phyloP scores from a whole-genome alignment of 2,797 vertebrate species.

The Sebastiscus albofasciatus region DNA sequence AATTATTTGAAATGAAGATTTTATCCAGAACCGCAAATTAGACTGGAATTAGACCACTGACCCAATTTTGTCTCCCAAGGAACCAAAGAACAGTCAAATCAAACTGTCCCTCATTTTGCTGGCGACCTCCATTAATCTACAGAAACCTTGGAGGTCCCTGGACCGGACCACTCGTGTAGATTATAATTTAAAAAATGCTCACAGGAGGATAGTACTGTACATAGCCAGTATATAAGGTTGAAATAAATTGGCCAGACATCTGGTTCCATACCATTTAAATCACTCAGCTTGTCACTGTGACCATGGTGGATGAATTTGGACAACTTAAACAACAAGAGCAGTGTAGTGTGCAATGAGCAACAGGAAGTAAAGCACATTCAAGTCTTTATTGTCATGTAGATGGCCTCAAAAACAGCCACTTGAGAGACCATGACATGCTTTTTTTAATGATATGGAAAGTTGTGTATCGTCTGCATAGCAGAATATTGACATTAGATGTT shows the following conservation, averaged over 20 bases:
- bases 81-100: background rate
- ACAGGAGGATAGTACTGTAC: background rate
- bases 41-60: background rate
- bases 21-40: background rate
- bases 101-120: background rate
- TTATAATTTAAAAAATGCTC: background rate
- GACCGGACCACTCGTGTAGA: background rate
- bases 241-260: background rate
- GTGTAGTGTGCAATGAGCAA: background rate
- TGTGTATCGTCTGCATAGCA: constrained; percentile 42
- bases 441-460: constrained; percentile 8
- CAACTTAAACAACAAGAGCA: background rate
- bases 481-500: constrained; percentile 2
- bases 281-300: background rate
- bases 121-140: background rate
- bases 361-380: background rate
- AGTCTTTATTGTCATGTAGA: background rate
- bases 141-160: background rate
- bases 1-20: background rate
- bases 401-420: background rate
- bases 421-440: background rate
- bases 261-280: background rate
- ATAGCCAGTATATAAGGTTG: background rate
- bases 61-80: background rate
- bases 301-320: background rate